Evolutionary conservation across 2,888 invertebrate species (phyloP).

Genomic region (Pteria penguin): DNA sequence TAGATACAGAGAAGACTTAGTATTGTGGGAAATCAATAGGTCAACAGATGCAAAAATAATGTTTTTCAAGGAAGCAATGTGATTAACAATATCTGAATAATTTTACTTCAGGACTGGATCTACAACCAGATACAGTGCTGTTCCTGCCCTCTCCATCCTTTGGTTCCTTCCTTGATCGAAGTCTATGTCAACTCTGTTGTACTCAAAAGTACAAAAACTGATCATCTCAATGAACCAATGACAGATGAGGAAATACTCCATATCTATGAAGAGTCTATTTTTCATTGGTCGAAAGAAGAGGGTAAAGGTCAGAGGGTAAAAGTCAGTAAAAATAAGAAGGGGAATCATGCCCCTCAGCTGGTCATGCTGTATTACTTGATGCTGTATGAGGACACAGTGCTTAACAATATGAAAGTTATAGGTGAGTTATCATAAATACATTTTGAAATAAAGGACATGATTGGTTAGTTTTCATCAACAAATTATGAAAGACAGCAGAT

Average conservation of each 20-base stretch:
- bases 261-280: conserved; percentile 73
- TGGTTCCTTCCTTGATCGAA: conserved; percentile 94
- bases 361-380: conserved; percentile 94
- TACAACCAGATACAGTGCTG: conserved; percentile 94
- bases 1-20: no score
- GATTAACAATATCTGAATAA: no score
- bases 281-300: conserved; percentile 43
- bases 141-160: conserved; percentile 94
- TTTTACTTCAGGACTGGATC: conserved; percentile 91
- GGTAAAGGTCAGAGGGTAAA: conserved; percentile 4
- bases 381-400: conserved; percentile 93
- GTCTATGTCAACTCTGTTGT: conserved; percentile 96
- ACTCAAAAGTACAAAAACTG: conserved; percentile 77
- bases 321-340: neutral
- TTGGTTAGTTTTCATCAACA: neutral
- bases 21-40: no score
- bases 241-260: conserved; percentile 91
- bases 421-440: conserved; percentile 66
- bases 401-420: conserved; percentile 81
- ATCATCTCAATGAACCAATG: conserved; percentile 94
- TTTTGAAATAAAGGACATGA: neutral
- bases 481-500: no score
- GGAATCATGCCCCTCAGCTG: conserved; percentile 89
- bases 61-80: no score
- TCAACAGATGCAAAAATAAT: no score